Conservation (phyloP, 2,113 vertebrate genomes). For the Drymodes brunneopygia region DNA sequence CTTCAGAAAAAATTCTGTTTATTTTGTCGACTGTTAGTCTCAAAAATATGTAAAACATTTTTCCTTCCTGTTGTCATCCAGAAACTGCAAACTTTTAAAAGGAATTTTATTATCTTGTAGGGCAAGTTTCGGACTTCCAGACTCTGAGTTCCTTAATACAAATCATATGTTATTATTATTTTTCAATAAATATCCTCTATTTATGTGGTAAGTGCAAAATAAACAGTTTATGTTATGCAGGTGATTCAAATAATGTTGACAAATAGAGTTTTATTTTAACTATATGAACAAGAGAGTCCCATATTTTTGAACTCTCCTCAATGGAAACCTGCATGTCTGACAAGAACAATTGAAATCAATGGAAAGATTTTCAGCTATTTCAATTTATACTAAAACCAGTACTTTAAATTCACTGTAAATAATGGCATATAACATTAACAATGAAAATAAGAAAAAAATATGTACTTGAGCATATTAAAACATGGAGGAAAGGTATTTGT, state of each 20-base stretch:
- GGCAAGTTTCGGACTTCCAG: not conserved
- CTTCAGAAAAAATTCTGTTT: not conserved
- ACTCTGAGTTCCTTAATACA: not conserved
- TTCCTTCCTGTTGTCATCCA: not conserved
- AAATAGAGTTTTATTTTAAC: not conserved
- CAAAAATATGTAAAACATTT: not conserved
- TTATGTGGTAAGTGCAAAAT: not conserved
- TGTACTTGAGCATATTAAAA: not conserved
- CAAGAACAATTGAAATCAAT: not conserved
- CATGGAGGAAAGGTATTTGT: not conserved
- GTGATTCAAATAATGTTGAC: not conserved
- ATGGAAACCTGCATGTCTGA: not conserved
- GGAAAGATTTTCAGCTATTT: not conserved
- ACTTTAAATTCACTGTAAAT: not conserved
- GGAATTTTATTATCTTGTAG: not conserved
- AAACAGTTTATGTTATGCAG: not conserved
- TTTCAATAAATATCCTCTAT: not conserved
- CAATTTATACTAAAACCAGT: not conserved
- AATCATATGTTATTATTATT: not conserved
- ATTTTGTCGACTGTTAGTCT: not conserved
- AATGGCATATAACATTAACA: not conserved
- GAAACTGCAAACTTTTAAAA: not conserved
- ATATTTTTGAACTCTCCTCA: not conserved
- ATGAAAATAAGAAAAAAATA: not conserved
- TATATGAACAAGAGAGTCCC: rapidly evolving